A percentile compares a stretch with the other conserved stretches of the same genome.
Conservation (phyloP, 2,797 vertebrate species). For the Nannoperca australis region DNA sequence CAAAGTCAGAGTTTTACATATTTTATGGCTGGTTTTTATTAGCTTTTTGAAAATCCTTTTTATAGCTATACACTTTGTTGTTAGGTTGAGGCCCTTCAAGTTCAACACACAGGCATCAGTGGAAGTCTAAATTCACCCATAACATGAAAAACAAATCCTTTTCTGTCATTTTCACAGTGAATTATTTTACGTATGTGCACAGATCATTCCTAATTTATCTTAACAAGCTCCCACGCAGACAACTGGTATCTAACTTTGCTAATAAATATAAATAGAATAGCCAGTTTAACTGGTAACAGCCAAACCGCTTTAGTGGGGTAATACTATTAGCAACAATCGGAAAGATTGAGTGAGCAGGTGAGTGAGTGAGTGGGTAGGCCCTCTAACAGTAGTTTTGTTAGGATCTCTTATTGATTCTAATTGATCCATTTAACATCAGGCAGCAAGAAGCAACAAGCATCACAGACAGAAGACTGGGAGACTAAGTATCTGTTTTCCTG, state of each 20-base stretch:
- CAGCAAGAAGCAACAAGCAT: constrained; percentile 22
- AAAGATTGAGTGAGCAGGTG: constrained; percentile 38
- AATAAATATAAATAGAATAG: constrained; percentile 67
- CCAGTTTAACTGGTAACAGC: constrained; percentile 67
- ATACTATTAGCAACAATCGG: constrained; percentile 63
- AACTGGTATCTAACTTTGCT: constrained; percentile 57
- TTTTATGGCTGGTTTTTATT: constrained; percentile 2
- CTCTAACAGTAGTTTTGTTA: constrained; percentile 61
- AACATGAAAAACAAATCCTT: constrained; percentile 42
- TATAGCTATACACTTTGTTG: neutral
- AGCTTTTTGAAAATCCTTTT: neutral
- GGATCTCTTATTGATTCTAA: constrained; percentile 65
- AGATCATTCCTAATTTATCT: constrained; percentile 34
- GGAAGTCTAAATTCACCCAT: constrained; percentile 28
- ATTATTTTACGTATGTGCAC: neutral
- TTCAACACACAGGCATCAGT: constrained; percentile 30
- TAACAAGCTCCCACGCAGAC: constrained; percentile 51
- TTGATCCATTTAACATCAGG: constrained; percentile 69
- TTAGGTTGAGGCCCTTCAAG: constrained; percentile 8
- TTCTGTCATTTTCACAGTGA: constrained; percentile 25
- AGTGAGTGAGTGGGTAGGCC: constrained; percentile 60
- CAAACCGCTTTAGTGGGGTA: constrained; percentile 48
- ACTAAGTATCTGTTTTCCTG: constrained; percentile 22
- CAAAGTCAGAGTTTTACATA: constrained; percentile 1
- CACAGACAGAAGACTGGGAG: constrained; percentile 13